Conservation (phyloP, 2,113 vertebrate genomes). For the Xenus cinereus region DNA sequence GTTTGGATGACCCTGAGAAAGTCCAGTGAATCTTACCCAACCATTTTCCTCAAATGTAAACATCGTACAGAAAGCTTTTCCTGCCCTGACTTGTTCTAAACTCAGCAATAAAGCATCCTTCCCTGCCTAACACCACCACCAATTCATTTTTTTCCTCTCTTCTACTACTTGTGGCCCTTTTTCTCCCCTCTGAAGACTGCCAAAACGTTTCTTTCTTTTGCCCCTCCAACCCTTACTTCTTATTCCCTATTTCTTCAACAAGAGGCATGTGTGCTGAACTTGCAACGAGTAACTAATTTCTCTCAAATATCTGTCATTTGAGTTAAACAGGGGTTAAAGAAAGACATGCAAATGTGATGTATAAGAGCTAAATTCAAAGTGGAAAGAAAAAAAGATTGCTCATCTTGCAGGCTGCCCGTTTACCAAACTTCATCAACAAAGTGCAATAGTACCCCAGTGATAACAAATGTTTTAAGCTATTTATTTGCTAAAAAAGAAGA, state of each 20-base stretch:
- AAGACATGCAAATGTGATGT: background rate
- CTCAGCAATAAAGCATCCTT: background rate
- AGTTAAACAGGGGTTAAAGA: background rate
- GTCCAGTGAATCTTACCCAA: background rate
- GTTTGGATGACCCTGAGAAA: background rate
- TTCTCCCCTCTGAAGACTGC: background rate
- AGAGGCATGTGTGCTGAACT: background rate
- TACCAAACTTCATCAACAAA: background rate
- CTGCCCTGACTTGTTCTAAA: background rate
- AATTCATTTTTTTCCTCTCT: background rate
- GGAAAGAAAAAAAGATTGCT: background rate
- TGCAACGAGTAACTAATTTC: background rate
- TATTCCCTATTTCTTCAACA: background rate
- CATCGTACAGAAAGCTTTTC: background rate
- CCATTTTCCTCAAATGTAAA: background rate
- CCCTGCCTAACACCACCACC: background rate
- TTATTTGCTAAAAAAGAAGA: background rate
- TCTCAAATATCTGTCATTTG: background rate
- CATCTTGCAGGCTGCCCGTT: background rate
- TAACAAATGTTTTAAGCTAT: background rate
- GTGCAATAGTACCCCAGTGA: background rate
- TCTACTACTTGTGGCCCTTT: background rate
- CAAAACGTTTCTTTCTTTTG: background rate
- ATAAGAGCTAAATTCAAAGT: background rate
- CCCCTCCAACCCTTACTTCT: background rate